Evolutionary conservation across 2,113 vertebrate genomes (phyloP).

Genomic region (Melanerpes formicivorus): DNA sequence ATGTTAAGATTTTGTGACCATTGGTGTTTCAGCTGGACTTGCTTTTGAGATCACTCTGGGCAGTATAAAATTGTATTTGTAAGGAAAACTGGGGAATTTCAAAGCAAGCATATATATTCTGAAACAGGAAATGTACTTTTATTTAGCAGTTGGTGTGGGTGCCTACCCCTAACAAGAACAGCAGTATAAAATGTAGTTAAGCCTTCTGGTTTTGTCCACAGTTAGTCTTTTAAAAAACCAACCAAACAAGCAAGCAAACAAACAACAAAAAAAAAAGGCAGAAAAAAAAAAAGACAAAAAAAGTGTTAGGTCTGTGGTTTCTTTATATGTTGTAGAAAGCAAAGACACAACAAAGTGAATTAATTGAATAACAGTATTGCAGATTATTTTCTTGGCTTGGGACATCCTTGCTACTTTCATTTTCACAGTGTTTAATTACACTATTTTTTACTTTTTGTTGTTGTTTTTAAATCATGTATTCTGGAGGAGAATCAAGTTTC

Average conservation of each 20-base stretch:
- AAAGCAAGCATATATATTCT: not conserved
- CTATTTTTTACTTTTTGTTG: not conserved
- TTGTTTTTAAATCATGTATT: not conserved
- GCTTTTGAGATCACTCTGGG: not conserved
- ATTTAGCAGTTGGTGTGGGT: constrained; percentile 26
- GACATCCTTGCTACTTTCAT: not conserved
- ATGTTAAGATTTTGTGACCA: not conserved
- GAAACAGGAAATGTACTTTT: not conserved
- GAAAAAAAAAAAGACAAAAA: not conserved
- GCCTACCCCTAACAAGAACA: constrained; percentile 21
- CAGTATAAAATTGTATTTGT: not conserved
- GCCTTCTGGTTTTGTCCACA: constrained; percentile 41
- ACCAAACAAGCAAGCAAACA: no score
- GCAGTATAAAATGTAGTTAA: constrained; percentile 33
- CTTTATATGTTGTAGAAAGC: not conserved
- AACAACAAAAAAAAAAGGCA: no score
- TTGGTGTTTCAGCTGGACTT: not conserved
- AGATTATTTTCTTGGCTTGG: constrained; percentile 9
- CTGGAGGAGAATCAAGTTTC: not conserved
- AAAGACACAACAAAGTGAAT: constrained; percentile 41
- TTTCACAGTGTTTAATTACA: constrained; percentile 23
- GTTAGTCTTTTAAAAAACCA: not conserved
- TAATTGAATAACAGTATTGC: constrained; percentile 37
- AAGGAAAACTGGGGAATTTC: not conserved
- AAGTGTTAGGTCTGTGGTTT: constrained; percentile 21